A percentile compares a stretch with the other conserved stretches of the same genome.
These are phyloP conservation scores for Pseudomyrmex gracilis DNA, from an alignment of 1,140 invertebrate species.

Conservation along the genomic window DNA sequence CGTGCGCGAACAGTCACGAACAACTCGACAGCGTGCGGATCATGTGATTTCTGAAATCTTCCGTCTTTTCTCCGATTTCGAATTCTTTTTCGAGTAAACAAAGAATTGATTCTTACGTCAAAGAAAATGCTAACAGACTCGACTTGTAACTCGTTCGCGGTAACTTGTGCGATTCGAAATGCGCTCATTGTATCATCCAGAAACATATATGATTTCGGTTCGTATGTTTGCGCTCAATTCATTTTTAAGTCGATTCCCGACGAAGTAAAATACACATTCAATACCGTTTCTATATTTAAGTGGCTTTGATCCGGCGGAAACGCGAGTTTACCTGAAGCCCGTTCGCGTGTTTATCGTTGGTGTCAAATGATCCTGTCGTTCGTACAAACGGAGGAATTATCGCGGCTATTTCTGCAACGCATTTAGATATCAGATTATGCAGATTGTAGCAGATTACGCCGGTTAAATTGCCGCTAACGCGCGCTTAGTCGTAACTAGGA, in stretches of 20 bases:
- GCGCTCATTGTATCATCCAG: not conserved
- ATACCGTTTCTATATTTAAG: slow-evolving; percentile 37
- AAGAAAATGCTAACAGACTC: not conserved
- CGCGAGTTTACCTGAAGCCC: slow-evolving; percentile 8
- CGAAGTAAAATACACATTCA: not conserved
- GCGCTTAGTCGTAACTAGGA: slow-evolving; percentile 32
- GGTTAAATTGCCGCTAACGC: slow-evolving; percentile 37
- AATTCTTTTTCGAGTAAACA: not conserved
- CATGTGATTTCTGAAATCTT: not conserved
- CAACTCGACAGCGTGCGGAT: slow-evolving; percentile 23
- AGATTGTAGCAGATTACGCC: slow-evolving; percentile 22
- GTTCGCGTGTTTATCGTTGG: not conserved
- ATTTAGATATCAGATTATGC: slow-evolving; percentile 42
- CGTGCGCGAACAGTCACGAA: slow-evolving; percentile 60
- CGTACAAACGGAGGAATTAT: slow-evolving; percentile 25
- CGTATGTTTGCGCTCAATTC: slow-evolving; percentile 2
- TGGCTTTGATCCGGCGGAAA: slow-evolving; percentile 18
- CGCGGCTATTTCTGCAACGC: slow-evolving; percentile 29
- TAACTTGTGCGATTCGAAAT: not conserved
- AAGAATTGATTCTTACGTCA: not conserved
- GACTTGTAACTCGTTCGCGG: no score
- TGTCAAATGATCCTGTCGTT: not conserved
- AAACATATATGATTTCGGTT: not conserved
- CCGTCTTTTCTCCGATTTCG: not conserved
- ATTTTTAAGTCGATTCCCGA: not conserved